Percentiles rank a stretch among this genome's conserved stretches.
Conservation (phyloP, 2,797 vertebrate species). For the Pseudomugil tenellus region DNA sequence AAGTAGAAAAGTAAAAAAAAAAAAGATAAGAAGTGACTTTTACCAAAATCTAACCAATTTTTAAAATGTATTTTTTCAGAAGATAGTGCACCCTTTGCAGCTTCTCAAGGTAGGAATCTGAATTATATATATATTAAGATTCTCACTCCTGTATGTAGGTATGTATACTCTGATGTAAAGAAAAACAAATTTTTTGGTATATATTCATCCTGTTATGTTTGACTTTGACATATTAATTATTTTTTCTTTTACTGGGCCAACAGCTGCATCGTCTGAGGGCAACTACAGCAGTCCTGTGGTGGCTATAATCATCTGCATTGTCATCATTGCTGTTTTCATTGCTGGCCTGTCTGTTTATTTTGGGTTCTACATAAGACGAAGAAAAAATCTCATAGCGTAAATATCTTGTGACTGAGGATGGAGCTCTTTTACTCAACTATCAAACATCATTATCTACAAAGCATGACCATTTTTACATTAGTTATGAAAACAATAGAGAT, state of each 20-base stretch:
- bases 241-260: constrained; percentile 7
- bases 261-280: constrained; percentile 15
- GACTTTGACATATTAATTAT: neutral
- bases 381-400: constrained; percentile 13
- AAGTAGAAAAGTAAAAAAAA: neutral
- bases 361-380: constrained; percentile 31
- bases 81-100: neutral
- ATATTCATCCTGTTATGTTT: neutral
- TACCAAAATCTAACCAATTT: constrained; percentile 8
- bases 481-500: constrained; percentile 14
- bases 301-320: constrained; percentile 54
- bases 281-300: constrained; percentile 49
- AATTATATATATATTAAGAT: neutral
- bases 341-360: constrained; percentile 43
- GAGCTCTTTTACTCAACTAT: neutral
- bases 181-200: neutral
- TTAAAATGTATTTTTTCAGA: constrained; percentile 39
- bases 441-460: constrained; percentile 5
- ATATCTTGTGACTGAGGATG: constrained; percentile 4
- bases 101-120: constrained; percentile 39
- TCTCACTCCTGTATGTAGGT: neutral
- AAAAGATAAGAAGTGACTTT: neutral
- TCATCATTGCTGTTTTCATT: constrained; percentile 55
- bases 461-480: neutral
- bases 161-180: neutral